These are phyloP conservation scores for Brachynemurus nebulosus DNA, from an alignment of 2,888 invertebrate species.

Conservation along the genomic window DNA sequence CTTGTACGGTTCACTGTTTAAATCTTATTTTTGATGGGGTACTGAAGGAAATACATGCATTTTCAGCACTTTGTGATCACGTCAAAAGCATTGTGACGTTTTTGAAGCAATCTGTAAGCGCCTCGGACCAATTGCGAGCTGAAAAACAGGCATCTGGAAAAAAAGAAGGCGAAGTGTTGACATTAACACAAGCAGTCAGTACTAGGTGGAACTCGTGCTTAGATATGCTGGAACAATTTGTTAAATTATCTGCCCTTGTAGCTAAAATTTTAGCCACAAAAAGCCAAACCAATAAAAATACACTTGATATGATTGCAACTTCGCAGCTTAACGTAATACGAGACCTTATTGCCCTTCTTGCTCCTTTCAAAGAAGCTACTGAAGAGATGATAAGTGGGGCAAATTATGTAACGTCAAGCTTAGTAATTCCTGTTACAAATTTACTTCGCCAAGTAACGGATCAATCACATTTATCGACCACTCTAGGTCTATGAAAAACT, in stretches of 20 bases:
- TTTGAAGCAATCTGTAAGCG: constrained; percentile 17
- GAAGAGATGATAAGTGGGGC: constrained; percentile 20
- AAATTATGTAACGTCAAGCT: constrained; percentile 19
- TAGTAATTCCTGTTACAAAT: constrained; percentile 18
- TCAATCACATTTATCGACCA: constrained; percentile 13
- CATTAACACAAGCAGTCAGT: constrained; percentile 11
- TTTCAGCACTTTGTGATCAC: constrained; percentile 20
- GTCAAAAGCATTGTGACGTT: constrained; percentile 24
- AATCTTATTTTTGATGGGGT: constrained; percentile 22
- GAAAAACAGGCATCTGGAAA: neutral
- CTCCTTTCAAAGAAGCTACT: constrained; percentile 18
- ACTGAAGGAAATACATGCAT: constrained; percentile 18
- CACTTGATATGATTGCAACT: constrained; percentile 19
- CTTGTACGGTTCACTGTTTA: constrained; percentile 22
- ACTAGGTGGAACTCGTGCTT: constrained; percentile 12
- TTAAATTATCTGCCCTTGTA: constrained; percentile 8
- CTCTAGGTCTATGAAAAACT: constrained; percentile 17
- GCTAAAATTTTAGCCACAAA: constrained; percentile 12
- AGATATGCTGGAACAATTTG: constrained; percentile 11
- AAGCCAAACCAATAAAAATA: constrained; percentile 10
- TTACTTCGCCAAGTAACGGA: constrained; percentile 15
- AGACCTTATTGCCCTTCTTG: constrained; percentile 19
- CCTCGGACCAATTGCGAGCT: constrained; percentile 23
- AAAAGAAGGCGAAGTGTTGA: constrained; percentile 12
- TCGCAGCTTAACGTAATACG: constrained; percentile 19